Evolutionary conservation across 2,797 vertebrate genomes (phyloP), one percentile per base, ranked within the genome.

Genomic region (Borostomias antarcticus): DNA sequence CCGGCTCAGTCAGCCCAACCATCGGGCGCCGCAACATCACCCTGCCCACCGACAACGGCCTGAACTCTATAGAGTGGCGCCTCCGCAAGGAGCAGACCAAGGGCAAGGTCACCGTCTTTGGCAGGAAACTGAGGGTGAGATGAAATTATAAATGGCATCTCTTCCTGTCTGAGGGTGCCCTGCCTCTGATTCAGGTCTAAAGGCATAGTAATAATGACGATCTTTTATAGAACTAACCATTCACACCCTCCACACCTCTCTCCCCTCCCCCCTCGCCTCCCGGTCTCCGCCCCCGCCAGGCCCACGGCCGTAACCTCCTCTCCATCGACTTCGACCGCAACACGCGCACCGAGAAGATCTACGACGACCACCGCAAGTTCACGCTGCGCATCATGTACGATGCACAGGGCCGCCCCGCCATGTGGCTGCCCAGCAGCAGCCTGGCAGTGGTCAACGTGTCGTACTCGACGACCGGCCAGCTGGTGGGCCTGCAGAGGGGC

Each of bases 41-140:
- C 5, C 89, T 99, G 71, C 98, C 97, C 65, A 98, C 97, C 53
- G 98, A 99, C 87, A 98, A 98, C 0, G 97, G 97, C 70, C 93
- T 98, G 50, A 99, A 98, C 86, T 99, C 97, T 79, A 99, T 99
- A 17, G 97, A 99, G 86, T 99, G 98, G 98, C 95, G 98, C 33
- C 93, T 99, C 59, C 93, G 98, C 69, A 98, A 99, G 84, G 98
- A 99, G 64, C 96, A 98, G 86, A 96, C 94, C 72, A 98, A 99
- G 92, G 98, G 98, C 82, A 97, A 95, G 91, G 91, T 99, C 86
- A 98, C 96, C 0, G 95, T 99, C 78, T 99, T 99, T 58, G 98
- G 98, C 84, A 94, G 98, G 89, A 99, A 99, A 82, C 94, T 99
- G 62, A 89, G 98, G 92, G 98, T 99, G 91, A 93, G 95, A 86